Percentiles rank a stretch among this genome's conserved stretches.
These are phyloP conservation scores for Scomber japonicus DNA, from an alignment of 2,113 vertebrate species.

Conservation along the genomic window DNA sequence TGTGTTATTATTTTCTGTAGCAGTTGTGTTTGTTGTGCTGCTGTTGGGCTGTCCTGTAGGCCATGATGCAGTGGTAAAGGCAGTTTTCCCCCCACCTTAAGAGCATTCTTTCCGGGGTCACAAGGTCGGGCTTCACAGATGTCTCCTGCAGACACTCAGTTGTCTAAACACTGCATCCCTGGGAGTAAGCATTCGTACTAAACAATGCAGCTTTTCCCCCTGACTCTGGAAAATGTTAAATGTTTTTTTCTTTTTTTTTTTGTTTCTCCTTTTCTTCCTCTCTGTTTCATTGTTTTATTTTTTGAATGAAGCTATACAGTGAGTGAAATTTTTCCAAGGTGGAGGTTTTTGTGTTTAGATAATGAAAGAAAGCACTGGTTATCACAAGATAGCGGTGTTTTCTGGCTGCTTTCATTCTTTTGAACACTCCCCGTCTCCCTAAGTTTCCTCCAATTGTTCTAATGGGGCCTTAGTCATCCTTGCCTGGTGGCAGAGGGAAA, in stretches of 20 bases:
- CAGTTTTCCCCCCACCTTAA: slow-evolving; percentile 86
- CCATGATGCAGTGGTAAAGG: slow-evolving; percentile 83
- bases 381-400: slow-evolving; percentile 81
- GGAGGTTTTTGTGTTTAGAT: slow-evolving; percentile 73
- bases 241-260: slow-evolving; percentile 65
- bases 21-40: slow-evolving; percentile 78
- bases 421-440: slow-evolving; percentile 81
- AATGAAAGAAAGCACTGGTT: slow-evolving; percentile 71
- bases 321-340: slow-evolving; percentile 76
- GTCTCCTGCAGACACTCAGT: slow-evolving; percentile 91
- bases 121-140: slow-evolving; percentile 92
- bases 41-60: slow-evolving; percentile 82
- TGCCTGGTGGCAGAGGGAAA: slow-evolving; percentile 78
- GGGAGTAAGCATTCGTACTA: slow-evolving; percentile 84
- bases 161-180: slow-evolving; percentile 91
- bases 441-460: slow-evolving; percentile 88
- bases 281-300: slow-evolving; percentile 72
- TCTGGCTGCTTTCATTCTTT: slow-evolving; percentile 78
- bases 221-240: slow-evolving; percentile 81
- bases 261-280: slow-evolving; percentile 36
- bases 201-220: slow-evolving; percentile 86
- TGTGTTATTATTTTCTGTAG: slow-evolving; percentile 65
- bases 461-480: slow-evolving; percentile 82
- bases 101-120: slow-evolving; percentile 93
- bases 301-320: slow-evolving; percentile 60